Conservation (phyloP, 2,113 vertebrate genomes). For the Petroica traversi region DNA sequence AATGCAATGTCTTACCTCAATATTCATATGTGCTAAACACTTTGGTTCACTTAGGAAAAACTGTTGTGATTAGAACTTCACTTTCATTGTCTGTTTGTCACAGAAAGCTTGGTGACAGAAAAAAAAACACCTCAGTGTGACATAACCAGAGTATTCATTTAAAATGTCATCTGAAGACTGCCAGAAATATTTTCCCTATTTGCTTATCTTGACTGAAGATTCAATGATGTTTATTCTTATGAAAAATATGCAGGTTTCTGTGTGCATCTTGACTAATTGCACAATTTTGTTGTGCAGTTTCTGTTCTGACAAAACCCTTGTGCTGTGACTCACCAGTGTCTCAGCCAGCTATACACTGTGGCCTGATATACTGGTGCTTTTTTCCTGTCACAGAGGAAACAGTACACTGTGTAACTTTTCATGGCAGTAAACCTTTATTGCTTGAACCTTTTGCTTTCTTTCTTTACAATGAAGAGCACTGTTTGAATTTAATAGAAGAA, state of each 20-base stretch:
- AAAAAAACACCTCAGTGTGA: background rate
- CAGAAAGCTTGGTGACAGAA: background rate
- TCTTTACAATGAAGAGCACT: background rate
- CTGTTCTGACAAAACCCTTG: background rate
- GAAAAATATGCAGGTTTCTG: background rate
- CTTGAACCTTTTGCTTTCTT: background rate
- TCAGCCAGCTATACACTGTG: background rate
- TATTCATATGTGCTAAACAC: background rate
- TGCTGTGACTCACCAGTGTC: background rate
- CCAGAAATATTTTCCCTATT: background rate
- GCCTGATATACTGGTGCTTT: background rate
- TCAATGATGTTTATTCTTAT: background rate
- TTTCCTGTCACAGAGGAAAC: background rate
- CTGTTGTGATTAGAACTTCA: background rate
- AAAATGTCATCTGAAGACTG: background rate
- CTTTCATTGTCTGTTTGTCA: background rate
- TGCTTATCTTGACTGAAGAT: background rate
- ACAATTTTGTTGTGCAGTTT: background rate
- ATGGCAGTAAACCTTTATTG: background rate
- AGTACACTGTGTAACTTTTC: background rate
- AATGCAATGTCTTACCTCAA: background rate
- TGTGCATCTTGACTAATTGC: background rate
- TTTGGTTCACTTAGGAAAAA: background rate
- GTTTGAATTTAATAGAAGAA: background rate
- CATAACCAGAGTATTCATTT: background rate